A percentile compares a stretch with the other conserved stretches of the same genome.
phyloP scores from a whole-genome alignment of 1,140 invertebrate genomes.

The Diorhabda sublineata region DNA sequence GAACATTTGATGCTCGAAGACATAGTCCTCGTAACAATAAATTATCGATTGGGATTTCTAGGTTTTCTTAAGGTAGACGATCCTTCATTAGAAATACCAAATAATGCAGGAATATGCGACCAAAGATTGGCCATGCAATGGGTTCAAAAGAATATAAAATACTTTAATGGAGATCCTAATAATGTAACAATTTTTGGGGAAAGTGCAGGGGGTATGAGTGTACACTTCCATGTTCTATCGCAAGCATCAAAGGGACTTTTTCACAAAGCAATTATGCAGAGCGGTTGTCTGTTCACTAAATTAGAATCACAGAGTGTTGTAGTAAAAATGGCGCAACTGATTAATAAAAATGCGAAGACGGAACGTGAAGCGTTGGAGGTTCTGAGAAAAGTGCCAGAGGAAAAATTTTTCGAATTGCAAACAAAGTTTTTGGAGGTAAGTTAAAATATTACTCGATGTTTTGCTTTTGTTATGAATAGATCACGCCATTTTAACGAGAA shows the following conservation, averaged over 20 bases:
- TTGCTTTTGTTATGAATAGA: too few relatives aligned
- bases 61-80: slow-evolving; percentile 46
- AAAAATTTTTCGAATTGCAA: neutral
- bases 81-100: slow-evolving; percentile 47
- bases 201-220: slow-evolving; percentile 49
- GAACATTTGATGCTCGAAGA: slow-evolving; percentile 61
- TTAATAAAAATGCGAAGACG: slow-evolving; percentile 7
- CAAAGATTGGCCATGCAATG: slow-evolving; percentile 56
- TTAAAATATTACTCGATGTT: neutral
- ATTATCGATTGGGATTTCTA: slow-evolving; percentile 52
- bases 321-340: slow-evolving; percentile 30
- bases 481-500: too few relatives aligned
- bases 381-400: neutral
- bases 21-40: slow-evolving; percentile 50
- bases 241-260: slow-evolving; percentile 50
- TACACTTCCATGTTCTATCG: slow-evolving; percentile 36
- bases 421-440: neutral
- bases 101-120: slow-evolving; percentile 62
- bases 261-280: slow-evolving; percentile 57
- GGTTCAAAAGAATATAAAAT: slow-evolving; percentile 53
- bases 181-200: slow-evolving; percentile 51
- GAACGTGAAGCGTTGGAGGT: slow-evolving; percentile 6
- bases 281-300: slow-evolving; percentile 55
- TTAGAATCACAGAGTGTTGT: slow-evolving; percentile 41
- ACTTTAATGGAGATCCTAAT: slow-evolving; percentile 51